Percentiles rank a stretch among this genome's conserved stretches.
These are phyloP conservation scores for Centropristis striata DNA, from an alignment of 2,113 vertebrate genomes.

Conservation along the genomic window DNA sequence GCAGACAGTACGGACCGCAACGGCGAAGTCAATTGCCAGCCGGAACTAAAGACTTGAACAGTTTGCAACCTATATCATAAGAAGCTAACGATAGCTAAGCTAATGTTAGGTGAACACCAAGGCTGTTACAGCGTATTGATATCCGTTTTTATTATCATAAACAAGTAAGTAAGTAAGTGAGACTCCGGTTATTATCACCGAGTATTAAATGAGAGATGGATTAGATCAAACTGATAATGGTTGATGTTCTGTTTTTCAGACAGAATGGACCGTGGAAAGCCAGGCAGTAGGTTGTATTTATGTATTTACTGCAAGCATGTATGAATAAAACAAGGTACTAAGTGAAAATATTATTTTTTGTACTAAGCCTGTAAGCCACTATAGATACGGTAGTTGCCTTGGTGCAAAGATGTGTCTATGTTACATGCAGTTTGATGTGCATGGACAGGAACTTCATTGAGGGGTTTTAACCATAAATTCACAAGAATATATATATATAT, in stretches of 20 bases:
- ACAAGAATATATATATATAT: no score
- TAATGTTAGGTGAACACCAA: background rate
- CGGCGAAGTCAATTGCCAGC: fast-evolving
- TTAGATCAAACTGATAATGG: background rate
- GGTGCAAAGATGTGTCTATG: background rate
- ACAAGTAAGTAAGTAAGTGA: background rate
- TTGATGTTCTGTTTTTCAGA: slow-evolving; percentile 69
- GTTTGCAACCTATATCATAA: background rate
- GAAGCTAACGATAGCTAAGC: slow-evolving; percentile 20
- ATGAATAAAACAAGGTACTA: background rate
- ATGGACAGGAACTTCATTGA: background rate
- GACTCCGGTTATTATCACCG: background rate
- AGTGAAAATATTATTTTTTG: background rate
- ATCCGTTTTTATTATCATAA: background rate
- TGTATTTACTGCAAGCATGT: background rate
- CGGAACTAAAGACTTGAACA: background rate
- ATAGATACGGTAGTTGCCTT: background rate
- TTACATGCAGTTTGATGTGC: no score
- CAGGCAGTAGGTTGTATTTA: slow-evolving; percentile 69
- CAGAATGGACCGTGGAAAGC: slow-evolving; percentile 21
- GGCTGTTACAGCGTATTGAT: background rate
- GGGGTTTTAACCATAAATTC: background rate
- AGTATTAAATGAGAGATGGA: background rate
- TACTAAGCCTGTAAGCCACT: background rate
- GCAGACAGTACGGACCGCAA: background rate